Evolutionary conservation across 2,888 invertebrate species (phyloP), one percentile per base, ranked within the genome.

Genomic region (Volucella zonaria): DNA sequence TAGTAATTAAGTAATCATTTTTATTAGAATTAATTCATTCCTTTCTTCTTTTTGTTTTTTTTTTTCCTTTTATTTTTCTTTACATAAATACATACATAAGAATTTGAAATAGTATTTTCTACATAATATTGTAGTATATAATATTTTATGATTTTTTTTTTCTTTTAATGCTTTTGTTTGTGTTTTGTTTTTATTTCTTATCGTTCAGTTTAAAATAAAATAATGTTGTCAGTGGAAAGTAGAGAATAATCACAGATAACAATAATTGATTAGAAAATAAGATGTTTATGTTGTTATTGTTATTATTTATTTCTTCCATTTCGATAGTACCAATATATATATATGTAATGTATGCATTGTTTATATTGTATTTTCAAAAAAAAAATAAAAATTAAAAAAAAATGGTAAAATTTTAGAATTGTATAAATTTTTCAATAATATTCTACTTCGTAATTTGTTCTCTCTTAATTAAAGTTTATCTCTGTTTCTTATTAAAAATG

Each of bases 181-280:
- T 68, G 31, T 31, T 23, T 68, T 31, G n/a, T 71, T 56, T 78
- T 82, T 8, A 23, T 76, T 86, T 87, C 54, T 81, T 52, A 70
- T 23, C 71, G 70, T 67, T 23, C 52, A 56, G 49, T 73, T 40
- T 54, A 18, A 66, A 67, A 23, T 51, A 56, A 67, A 61, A 15
- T 47, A 62, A 18, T 87, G 86, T 87, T 82, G 79, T 88, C 88
- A 88, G 87, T 87, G 54, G 61, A 73, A 76, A 70, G 61, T 71
- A 64, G 71, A 80, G 67, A 76, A 76, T 73, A 85, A 82, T 86
- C 86, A 86, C 86, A 82, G 77, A 74, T 78, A 86, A 82, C 74
- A 70, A 66, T 86, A 74, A 68, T 64, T 81, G 45, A 71, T 52
- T 58, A 49, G 43, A 78, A 83, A 71, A 61, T 40, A 73, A 64